Evolutionary conservation across 2,888 invertebrate genomes (phyloP).

Genomic region (Agapetus fuscipes): DNA sequence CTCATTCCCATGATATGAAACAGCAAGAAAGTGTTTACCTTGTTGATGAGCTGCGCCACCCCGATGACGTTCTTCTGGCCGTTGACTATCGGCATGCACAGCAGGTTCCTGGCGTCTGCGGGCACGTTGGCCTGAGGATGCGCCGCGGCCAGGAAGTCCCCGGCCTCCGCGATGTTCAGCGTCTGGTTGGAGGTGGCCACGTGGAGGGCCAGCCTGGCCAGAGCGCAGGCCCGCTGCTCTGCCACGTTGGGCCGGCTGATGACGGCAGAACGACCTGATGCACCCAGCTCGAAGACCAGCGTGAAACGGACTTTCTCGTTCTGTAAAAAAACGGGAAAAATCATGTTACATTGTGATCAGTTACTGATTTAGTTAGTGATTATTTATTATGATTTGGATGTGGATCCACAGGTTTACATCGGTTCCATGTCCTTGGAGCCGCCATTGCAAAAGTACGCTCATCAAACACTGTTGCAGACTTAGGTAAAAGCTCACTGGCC

Average conservation of each 20-base stretch:
- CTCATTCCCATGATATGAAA: too few species aligned
- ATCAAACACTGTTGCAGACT: too few species aligned
- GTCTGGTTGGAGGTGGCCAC: conserved; percentile 81
- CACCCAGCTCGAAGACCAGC: conserved; percentile 75
- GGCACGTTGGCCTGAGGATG: conserved; percentile 52
- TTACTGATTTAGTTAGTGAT: too few species aligned
- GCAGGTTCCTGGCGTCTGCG: conserved; percentile 61
- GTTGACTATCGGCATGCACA: conserved; percentile 90
- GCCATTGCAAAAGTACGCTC: too few species aligned
- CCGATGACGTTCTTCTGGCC: conserved; percentile 83
- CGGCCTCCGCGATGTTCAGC: conserved; percentile 63
- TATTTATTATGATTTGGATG: too few species aligned
- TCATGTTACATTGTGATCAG: neutral
- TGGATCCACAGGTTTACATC: too few species aligned
- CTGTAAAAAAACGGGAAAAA: conserved; percentile 23
- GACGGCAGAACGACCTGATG: conserved; percentile 56
- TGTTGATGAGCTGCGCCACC: conserved; percentile 87
- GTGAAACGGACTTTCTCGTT: conserved; percentile 59
- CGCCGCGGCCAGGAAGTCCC: conserved; percentile 72
- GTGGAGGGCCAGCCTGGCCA: conserved; percentile 78
- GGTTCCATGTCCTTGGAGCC: too few species aligned
- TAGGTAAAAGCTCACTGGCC: too few species aligned
- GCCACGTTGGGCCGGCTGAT: conserved; percentile 53
- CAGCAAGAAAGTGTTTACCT: too few species aligned
- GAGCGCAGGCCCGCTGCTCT: conserved; percentile 53